Evolutionary conservation across 2,797 vertebrate species (phyloP), one percentile per base, ranked within the genome.

Genomic region (Chelon auratus): DNA sequence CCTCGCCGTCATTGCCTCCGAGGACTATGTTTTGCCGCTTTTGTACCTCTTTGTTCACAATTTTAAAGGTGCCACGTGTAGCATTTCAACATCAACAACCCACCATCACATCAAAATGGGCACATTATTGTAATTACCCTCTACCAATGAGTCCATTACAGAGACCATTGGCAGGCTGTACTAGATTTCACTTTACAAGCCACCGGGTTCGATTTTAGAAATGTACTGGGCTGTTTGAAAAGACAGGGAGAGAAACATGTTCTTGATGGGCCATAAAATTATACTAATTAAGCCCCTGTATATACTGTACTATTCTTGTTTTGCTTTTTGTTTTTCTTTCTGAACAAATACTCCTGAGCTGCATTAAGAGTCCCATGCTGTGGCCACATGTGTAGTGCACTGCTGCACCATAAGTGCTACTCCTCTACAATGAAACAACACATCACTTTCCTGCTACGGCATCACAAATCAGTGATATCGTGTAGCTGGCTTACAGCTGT

Each of bases 81-180:
- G 51, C 57, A 81, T 82, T 82, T 78, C 75, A 58, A 68, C 65
- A 62, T 69, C 75, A 75, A 48, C 57, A 83, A 67, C 61, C 63
- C 63, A n/a, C 62, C 77, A 62, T 71, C 52, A 36, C 66, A 64
- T 75, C 59, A 68, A 81, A 84, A 69, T 67, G 66, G 81, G 48
- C 43, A 74, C 48, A 85, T 83, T 84, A 80, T 81, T 75, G 64
- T 72, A 81, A 85, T 86, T 78, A 72, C 55, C 45, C 53, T 54
- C 45, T 72, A 80, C 76, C 62, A 76, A 52, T 83, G 66, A 84
- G 64, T 67, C 63, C 62, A 86, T 84, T 87, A 73, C 77, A 18
- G 69, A 76, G 51, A 53, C 72, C 68, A 64, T 1, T 83, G 77
- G 67, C 67, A 75, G 69, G 54, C 57, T 47, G 22, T 43, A 17